Evolutionary conservation across 2,888 invertebrate genomes (phyloP).

Genomic region (Zeuzera pyrina): DNA sequence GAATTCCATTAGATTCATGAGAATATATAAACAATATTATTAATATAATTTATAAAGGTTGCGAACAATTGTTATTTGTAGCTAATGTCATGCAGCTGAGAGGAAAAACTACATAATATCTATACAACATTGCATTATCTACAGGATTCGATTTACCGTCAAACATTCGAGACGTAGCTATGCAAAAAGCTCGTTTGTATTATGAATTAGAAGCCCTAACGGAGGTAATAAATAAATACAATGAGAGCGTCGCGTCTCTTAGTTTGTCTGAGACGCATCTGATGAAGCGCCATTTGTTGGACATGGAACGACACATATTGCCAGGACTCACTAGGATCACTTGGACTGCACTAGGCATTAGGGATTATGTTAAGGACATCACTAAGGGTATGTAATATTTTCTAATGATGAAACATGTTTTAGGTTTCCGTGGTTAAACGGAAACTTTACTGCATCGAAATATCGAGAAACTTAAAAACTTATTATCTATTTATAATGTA

Average conservation of each 20-base stretch:
- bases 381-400: conserved; percentile 39
- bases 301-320: conserved; percentile 82
- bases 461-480: no score
- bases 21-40: no score
- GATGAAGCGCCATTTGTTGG: conserved; percentile 77
- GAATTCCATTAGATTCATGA: no score
- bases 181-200: conserved; percentile 76
- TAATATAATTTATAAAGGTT: no score
- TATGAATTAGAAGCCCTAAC: conserved; percentile 76
- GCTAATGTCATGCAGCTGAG: no score
- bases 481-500: no score
- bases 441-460: no score
- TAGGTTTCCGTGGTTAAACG: no score
- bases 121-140: no score
- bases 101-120: no score
- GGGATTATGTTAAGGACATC: conserved; percentile 76
- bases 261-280: conserved; percentile 81
- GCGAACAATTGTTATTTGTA: no score
- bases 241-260: conserved; percentile 75
- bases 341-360: conserved; percentile 89
- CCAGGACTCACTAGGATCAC: conserved; percentile 87
- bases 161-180: conserved; percentile 66
- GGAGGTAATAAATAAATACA: conserved; percentile 76
- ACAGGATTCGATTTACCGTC: conserved; percentile 54
- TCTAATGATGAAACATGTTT: background rate